Base-by-base conservation (phyloP, 2,888 invertebrate genomes). In the Lysandra coridon region DNA sequence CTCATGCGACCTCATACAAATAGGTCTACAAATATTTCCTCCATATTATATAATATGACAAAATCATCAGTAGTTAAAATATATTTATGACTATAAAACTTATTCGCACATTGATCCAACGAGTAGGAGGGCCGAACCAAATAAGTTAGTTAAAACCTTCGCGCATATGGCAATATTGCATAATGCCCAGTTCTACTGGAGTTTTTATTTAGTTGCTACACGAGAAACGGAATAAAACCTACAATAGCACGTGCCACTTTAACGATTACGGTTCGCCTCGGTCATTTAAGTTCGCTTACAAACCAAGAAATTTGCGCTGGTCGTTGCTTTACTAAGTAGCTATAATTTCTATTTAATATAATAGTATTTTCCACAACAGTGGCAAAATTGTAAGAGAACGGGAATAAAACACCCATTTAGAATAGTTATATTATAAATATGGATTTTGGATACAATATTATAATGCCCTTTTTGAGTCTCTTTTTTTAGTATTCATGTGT, bases 41-140 rank as follows among this genome's bases (percentile, higher is more conserved):
- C 17, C 57, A 17, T 17, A 17, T 17, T 57, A 57, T 14, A 57
- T 4, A 57, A 57, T 57, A 57, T 57, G 4, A 57, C 57, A 57
- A 57, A 57, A 23, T 23, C 23, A 23, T 62, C 6, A 57, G 7
- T 75, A 7, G 23, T 44, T 40, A 44, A 10, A 44, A 23, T 30
- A 76, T 53, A 53, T 76, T 44, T 53, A 76, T 4, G n/a, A 30
- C 14, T 62, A 62, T 12, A 10, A 14, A 78, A 64, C 30, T 79
- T 73, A 69, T 69, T 69, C 69, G 69, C 33, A 69, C 69, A 37
- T 37, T 37, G 14, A 69, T 49, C 49, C 10, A 12, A 17, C 33
- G 69, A 69, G 75, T 75, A 49, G 75, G 75, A 75, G 75, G 75
- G 23, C 23, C 75, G 12, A 4, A 10, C 44, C 44, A 49, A 69